Conservation (phyloP, 2,113 vertebrate species). For the Fregetta grallaria region DNA sequence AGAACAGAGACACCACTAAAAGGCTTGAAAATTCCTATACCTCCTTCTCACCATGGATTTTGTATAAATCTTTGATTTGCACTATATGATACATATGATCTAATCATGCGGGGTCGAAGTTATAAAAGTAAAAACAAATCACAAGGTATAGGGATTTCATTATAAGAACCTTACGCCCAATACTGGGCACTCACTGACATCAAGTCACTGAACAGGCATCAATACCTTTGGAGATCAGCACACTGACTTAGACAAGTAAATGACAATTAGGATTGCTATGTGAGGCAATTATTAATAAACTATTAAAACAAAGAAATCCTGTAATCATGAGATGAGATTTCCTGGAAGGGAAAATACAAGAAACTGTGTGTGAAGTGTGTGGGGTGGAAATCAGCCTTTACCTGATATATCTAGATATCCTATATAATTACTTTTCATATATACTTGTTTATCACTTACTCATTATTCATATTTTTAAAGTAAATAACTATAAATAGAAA, state of each 20-base stretch:
- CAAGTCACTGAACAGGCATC: background rate
- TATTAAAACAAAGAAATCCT: background rate
- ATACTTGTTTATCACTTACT: background rate
- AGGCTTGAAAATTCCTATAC: background rate
- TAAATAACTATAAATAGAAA: background rate
- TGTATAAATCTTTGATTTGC: background rate
- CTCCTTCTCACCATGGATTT: background rate
- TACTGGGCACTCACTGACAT: background rate
- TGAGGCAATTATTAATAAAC: background rate
- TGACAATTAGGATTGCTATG: background rate
- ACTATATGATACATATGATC: background rate
- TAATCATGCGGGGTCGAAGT: background rate
- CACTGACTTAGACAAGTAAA: background rate
- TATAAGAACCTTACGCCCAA: background rate
- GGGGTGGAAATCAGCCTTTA: background rate
- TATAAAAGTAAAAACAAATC: fast-evolving
- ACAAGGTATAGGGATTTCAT: background rate
- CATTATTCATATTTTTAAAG: background rate
- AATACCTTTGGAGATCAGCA: background rate
- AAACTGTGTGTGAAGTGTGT: background rate
- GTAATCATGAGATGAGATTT: background rate
- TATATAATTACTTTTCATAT: background rate
- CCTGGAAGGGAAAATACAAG: background rate
- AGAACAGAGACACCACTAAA: background rate
- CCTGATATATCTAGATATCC: background rate